Conservation (phyloP, 1,140 invertebrate genomes). For the Chironomus striatipennis region DNA sequence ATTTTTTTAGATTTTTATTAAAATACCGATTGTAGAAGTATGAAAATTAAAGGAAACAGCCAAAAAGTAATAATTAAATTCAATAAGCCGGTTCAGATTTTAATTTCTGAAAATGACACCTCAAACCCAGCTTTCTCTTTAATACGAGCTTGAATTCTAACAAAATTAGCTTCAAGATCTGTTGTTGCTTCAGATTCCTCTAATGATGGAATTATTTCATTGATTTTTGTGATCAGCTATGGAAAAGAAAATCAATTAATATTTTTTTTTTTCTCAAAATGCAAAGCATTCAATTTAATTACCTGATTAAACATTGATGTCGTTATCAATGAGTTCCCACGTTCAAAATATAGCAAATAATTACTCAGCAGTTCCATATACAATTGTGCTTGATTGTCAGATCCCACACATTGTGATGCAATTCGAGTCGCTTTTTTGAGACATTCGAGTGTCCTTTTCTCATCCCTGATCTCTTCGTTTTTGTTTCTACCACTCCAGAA, state of each 20-base stretch:
- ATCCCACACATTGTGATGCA: conserved; percentile 95
- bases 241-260: conserved; percentile 12
- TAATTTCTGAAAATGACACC: conserved; percentile 39
- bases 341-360: conserved; percentile 91
- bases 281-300: too few relatives aligned
- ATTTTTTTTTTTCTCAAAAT: too few relatives aligned
- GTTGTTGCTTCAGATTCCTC: conserved; percentile 92
- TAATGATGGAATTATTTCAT: conserved; percentile 83
- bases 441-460: conserved; percentile 86
- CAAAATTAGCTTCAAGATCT: conserved; percentile 90
- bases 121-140: conserved; percentile 52
- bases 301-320: conserved; percentile 48
- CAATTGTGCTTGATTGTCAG: conserved; percentile 90
- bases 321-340: conserved; percentile 76
- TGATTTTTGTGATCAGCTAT: conserved; percentile 80
- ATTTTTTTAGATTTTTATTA: too few relatives aligned
- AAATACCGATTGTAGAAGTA: too few relatives aligned
- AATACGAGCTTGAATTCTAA: conserved; percentile 76
- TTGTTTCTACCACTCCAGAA: conserved; percentile 87
- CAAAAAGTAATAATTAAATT: too few relatives aligned
- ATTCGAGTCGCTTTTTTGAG: conserved; percentile 92
- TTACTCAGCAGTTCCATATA: conserved; percentile 93
- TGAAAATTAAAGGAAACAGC: too few relatives aligned
- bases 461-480: conserved; percentile 63
- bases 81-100: conserved; percentile 18